Percentiles rank a stretch among this genome's conserved stretches.
These are phyloP conservation scores for Eupithecia dodoneata DNA, from an alignment of 2,888 invertebrate species.

Conservation along the genomic window DNA sequence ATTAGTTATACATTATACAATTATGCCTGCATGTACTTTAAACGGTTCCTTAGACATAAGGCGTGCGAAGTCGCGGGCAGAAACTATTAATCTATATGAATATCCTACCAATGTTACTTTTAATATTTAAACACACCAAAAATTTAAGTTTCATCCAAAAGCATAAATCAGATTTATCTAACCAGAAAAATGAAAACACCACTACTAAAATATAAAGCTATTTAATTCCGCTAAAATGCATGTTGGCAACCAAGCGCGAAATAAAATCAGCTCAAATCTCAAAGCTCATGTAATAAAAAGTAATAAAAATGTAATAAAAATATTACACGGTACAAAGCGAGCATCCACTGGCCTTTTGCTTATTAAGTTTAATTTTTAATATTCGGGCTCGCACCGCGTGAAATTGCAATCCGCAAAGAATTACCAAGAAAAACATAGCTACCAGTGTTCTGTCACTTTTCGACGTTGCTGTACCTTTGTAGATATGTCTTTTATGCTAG, in stretches of 20 bases:
- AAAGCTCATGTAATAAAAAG: slow-evolving; percentile 35
- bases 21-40: too few species aligned
- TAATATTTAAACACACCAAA: neutral
- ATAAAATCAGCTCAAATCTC: slow-evolving; percentile 43
- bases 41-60: too few species aligned
- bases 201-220: slow-evolving; percentile 27
- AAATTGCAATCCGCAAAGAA: slow-evolving; percentile 74
- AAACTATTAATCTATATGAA: too few species aligned
- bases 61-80: too few species aligned
- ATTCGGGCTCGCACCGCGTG: slow-evolving; percentile 77
- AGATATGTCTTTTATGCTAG: neutral
- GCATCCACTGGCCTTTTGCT: slow-evolving; percentile 63
- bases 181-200: neutral
- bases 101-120: neutral
- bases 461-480: slow-evolving; percentile 25
- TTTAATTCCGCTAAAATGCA: slow-evolving; percentile 31
- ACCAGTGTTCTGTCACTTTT: slow-evolving; percentile 41
- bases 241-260: slow-evolving; percentile 21
- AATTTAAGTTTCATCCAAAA: neutral
- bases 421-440: slow-evolving; percentile 58
- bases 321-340: slow-evolving; percentile 51
- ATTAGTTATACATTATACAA: too few species aligned
- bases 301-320: slow-evolving; percentile 46
- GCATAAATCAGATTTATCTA: slow-evolving; percentile 9
- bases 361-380: slow-evolving; percentile 84